phyloP scores from a whole-genome alignment of 2,888 invertebrate species.

The Hirtodrosophila alboralis region DNA sequence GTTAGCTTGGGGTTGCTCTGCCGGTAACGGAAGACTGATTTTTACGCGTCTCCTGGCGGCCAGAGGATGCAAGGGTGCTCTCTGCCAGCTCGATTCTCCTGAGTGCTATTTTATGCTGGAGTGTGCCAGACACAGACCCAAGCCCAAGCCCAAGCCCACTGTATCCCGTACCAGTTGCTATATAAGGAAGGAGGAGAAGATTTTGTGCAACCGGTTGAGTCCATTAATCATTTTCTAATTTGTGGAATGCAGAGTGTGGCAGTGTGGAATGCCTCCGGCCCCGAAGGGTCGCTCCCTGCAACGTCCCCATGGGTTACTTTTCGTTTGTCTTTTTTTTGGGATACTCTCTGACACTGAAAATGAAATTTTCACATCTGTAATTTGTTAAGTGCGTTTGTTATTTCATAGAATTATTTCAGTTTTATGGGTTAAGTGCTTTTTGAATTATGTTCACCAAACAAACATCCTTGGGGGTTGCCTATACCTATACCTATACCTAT shows the following conservation, averaged over 20 bases:
- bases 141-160: constrained; percentile 2
- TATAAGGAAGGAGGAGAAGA: constrained; percentile 6
- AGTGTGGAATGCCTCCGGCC: constrained; percentile 54
- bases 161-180: constrained; percentile 50
- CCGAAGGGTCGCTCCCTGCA: constrained; percentile 37
- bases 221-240: constrained; percentile 84
- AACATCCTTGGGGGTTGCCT: constrained; percentile 45
- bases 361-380: constrained; percentile 84
- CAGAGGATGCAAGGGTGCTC: constrained; percentile 52
- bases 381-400: constrained; percentile 84
- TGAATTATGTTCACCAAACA: constrained; percentile 54
- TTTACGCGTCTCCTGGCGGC: constrained; percentile 58
- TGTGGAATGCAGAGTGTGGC: constrained; percentile 81
- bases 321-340: neutral
- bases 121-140: constrained; percentile 76
- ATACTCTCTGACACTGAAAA: constrained; percentile 63
- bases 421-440: constrained; percentile 78
- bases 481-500: no score
- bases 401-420: constrained; percentile 79
- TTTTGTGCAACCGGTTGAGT: constrained; percentile 82
- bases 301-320: constrained; percentile 36
- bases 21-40: constrained; percentile 80
- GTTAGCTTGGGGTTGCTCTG: constrained; percentile 49
- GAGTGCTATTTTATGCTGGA: constrained; percentile 82
- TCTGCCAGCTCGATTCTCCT: constrained; percentile 68